Evolutionary conservation across 2,113 vertebrate species (phyloP).

Genomic region (Pholis gunnellus): DNA sequence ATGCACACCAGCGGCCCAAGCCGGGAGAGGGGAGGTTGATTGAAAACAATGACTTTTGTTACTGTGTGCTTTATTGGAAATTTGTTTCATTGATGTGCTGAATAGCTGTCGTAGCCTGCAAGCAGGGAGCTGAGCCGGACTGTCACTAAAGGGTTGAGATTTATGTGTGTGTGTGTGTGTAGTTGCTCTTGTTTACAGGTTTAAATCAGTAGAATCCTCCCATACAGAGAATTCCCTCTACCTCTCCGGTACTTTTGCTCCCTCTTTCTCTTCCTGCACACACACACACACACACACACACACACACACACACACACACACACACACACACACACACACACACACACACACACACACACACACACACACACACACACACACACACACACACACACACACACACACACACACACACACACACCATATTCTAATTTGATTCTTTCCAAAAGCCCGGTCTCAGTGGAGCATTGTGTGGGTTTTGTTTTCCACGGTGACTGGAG

Average conservation of each 20-base stretch:
- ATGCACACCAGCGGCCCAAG: constrained; percentile 2
- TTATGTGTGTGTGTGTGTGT: constrained; percentile 18
- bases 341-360: constrained; percentile 3
- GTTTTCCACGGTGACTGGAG: constrained; percentile 66
- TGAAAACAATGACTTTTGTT: constrained; percentile 64
- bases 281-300: constrained; percentile 11
- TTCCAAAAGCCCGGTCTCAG: constrained; percentile 67
- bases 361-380: constrained; percentile 12
- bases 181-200: constrained; percentile 44
- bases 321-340: constrained; percentile 24
- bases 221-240: constrained; percentile 30
- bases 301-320: constrained; percentile 6
- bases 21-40: constrained; percentile 19
- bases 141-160: constrained; percentile 42
- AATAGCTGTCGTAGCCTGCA: constrained; percentile 60
- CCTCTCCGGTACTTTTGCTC: constrained; percentile 41
- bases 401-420: constrained; percentile 29
- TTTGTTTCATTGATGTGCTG: constrained; percentile 64
- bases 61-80: constrained; percentile 49
- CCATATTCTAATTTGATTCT: constrained; percentile 66
- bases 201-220: constrained; percentile 36
- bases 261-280: not conserved
- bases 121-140: constrained; percentile 52
- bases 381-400: constrained; percentile 13
- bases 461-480: constrained; percentile 72